Evolutionary conservation across 2,113 vertebrate species (phyloP).

Genomic region (Brevimyrus niger): DNA sequence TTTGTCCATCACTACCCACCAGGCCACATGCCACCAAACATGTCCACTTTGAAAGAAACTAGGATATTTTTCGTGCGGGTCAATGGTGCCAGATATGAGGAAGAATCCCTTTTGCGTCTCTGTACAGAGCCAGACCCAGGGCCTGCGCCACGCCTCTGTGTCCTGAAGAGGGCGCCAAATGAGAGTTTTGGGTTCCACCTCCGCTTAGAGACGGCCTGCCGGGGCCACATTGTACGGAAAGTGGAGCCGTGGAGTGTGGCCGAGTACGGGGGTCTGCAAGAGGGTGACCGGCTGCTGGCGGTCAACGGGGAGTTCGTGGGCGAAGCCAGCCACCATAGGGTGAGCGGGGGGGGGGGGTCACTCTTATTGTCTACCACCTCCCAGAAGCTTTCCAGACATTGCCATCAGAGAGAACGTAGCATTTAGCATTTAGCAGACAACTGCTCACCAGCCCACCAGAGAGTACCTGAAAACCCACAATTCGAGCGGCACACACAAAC

Average conservation of each 20-base stretch:
- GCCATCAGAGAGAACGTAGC: neutral
- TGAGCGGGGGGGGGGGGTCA: slow-evolving; percentile 39
- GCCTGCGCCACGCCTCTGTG: slow-evolving; percentile 62
- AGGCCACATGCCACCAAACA: neutral
- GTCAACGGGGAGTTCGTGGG: slow-evolving; percentile 70
- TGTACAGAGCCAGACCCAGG: slow-evolving; percentile 22
- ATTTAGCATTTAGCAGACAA: too few relatives aligned
- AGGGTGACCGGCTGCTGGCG: slow-evolving; percentile 76
- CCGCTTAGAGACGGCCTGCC: slow-evolving; percentile 45
- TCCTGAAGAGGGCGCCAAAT: slow-evolving; percentile 60
- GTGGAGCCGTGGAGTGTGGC: slow-evolving; percentile 61
- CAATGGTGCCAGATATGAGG: neutral
- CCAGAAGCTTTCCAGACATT: neutral
- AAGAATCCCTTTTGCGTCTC: neutral
- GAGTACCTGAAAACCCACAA: too few relatives aligned
- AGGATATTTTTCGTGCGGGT: neutral
- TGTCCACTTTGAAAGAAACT: neutral
- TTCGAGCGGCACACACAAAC: too few relatives aligned
- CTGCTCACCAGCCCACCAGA: neutral
- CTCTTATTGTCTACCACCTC: neutral
- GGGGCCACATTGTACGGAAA: slow-evolving; percentile 67
- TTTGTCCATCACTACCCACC: neutral
- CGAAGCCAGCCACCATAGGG: slow-evolving; percentile 58
- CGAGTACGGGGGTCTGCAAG: slow-evolving; percentile 64
- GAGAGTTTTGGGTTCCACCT: slow-evolving; percentile 74